A percentile compares a stretch with the other conserved stretches of the same genome.
Evolutionary conservation across 2,797 vertebrate genomes (phyloP).

Genomic region (Oophaga sylvatica): DNA sequence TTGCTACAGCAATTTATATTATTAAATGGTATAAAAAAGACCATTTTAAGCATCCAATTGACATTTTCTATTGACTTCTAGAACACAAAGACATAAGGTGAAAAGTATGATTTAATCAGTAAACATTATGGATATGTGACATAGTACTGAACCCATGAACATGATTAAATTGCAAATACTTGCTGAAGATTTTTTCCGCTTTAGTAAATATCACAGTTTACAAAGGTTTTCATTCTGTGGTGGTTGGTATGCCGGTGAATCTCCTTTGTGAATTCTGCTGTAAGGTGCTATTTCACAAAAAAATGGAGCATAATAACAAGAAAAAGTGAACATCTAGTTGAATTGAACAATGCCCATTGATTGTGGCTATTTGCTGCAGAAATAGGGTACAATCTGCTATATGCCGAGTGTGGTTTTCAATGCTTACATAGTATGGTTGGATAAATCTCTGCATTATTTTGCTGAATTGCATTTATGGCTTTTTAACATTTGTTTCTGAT

Average conservation of each 20-base stretch:
- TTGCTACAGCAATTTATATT: not conserved
- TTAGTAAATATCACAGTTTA: slow-evolving; percentile 17
- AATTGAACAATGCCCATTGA: not conserved
- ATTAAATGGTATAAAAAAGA: not conserved
- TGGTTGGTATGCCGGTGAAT: not conserved
- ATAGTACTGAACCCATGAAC: not conserved
- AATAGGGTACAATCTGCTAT: not conserved
- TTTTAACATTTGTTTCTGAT: not conserved
- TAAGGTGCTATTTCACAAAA: not conserved
- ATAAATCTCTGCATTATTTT: not conserved
- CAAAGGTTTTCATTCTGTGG: slow-evolving; percentile 2
- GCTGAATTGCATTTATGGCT: not conserved
- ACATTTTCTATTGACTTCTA: slow-evolving; percentile 23
- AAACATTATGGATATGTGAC: not conserved
- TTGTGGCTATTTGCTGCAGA: not conserved
- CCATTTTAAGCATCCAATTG: not conserved
- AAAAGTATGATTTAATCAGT: slow-evolving; percentile 18
- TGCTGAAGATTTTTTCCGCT: not conserved
- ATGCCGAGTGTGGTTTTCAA: too few species aligned
- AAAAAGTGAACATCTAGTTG: not conserved
- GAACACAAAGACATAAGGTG: not conserved
- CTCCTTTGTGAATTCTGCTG: not conserved
- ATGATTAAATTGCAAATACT: slow-evolving; percentile 12
- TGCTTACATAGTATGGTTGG: not conserved
- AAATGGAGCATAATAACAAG: not conserved